Base-by-base conservation (phyloP, 1,140 invertebrate species). In the Holcopasites calliopsidis region DNA sequence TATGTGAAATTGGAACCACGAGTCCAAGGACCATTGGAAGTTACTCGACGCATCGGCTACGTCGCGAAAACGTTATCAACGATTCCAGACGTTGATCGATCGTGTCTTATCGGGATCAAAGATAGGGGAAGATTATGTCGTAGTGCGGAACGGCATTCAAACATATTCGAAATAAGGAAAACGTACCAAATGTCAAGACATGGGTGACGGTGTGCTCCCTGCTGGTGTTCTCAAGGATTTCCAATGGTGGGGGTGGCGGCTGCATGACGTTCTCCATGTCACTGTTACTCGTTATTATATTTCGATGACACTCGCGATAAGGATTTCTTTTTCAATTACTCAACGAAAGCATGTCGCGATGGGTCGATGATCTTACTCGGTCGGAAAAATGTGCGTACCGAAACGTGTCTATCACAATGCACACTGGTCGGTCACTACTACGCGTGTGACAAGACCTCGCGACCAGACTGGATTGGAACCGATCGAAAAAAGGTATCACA, bases 111-210 rank as follows among this genome's bases (percentile, higher is more conserved):
- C 64, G 21, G 2, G 23, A 75, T n/a, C n/a, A 23, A 23, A 38
- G 73, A 75, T 60, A 69, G 23, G 4, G 11, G 31, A n/a, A 35
- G 11, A 55, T 68, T 47, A 65, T 66, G 18, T 47, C 8, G 2
- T 10, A 8, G 7, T n/a, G n/a, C 7, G 3, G 0, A 23, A 28
- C 13, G 3, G 28, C 8, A 16, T 57, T 7, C 13, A 42, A 18
- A 33, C n/a, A 11, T 52, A 3, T 8, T 6, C 13, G 42, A 47
- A 66, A 68, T 0, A 40, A 33, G 35, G 33, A 21, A n/a, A 65
- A 89, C 93, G 88, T 89, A 94, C 93, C 93, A 79, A 93, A 93
- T 79, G 93, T 94, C 70, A 94, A 91, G 72, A 92, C 91, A 84
- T 93, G 93, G 35, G 92, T 94, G 83, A 94, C 91, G 83, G 92